Percentiles rank a stretch among this genome's conserved stretches.
phyloP scores from a whole-genome alignment of 2,888 invertebrate species.

The Vesta saturnalis region DNA sequence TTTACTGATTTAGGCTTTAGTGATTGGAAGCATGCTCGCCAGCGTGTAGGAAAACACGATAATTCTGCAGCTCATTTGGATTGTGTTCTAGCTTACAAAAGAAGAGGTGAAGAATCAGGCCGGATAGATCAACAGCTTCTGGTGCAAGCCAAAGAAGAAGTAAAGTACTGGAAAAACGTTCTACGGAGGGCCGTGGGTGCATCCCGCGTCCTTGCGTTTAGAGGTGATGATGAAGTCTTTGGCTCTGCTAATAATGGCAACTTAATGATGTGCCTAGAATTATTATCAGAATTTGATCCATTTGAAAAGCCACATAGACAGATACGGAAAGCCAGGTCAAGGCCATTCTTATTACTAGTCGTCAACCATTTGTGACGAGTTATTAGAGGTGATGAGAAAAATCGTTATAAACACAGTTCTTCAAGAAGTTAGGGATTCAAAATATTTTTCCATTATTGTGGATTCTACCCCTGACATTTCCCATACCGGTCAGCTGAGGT shows the following conservation, averaged over 20 bases:
- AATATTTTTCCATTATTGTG: conserved; percentile 41
- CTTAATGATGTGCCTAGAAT: conserved; percentile 47
- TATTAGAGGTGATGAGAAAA: conserved; percentile 42
- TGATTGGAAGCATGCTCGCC: background rate
- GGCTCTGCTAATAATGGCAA: conserved; percentile 47
- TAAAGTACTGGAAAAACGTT: background rate
- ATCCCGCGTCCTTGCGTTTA: conserved; percentile 29
- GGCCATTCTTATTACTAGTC: conserved; percentile 44
- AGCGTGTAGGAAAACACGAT: background rate
- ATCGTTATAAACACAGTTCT: conserved; percentile 39
- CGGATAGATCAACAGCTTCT: conserved; percentile 30
- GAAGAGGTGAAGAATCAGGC: conserved; percentile 9
- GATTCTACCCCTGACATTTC: conserved; percentile 47
- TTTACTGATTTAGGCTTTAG: background rate
- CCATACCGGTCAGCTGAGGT: conserved; percentile 44
- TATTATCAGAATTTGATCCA: conserved; percentile 50
- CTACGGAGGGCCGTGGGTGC: background rate
- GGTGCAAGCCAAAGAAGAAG: conserved; percentile 26
- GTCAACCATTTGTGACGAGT: conserved; percentile 44
- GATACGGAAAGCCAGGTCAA: conserved; percentile 44
- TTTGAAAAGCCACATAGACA: conserved; percentile 47
- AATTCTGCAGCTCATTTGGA: background rate
- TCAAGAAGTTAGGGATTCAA: conserved; percentile 39
- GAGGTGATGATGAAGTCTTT: conserved; percentile 45
- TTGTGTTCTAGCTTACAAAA: conserved; percentile 21